Percentiles rank a stretch among this genome's conserved stretches.
phyloP scores from a whole-genome alignment of 2,113 vertebrate genomes.

The Dunckerocampus dactyliophorus region DNA sequence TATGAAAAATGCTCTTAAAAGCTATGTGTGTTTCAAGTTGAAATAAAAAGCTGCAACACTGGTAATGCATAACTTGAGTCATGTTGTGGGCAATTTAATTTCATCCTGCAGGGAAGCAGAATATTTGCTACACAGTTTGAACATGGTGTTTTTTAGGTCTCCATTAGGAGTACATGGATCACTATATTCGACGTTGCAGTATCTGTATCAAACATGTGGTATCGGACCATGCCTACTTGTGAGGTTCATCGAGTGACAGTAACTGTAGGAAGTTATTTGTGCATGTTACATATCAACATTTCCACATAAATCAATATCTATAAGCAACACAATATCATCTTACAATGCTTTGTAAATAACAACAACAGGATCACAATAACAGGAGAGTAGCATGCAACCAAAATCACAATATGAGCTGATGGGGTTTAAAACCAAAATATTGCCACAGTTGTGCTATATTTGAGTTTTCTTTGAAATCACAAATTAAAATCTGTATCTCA shows the following conservation, averaged over 20 bases:
- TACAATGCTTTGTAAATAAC: slow-evolving; percentile 15
- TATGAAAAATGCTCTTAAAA: too few relatives aligned
- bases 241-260: slow-evolving; percentile 6
- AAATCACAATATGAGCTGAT: slow-evolving; percentile 38
- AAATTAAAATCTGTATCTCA: slow-evolving; percentile 36
- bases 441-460: slow-evolving; percentile 25
- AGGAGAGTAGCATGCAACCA: slow-evolving; percentile 25
- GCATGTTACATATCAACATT: slow-evolving; percentile 9
- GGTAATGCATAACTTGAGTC: too few relatives aligned
- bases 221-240: background rate
- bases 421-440: slow-evolving; percentile 44
- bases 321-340: background rate
- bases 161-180: too few relatives aligned
- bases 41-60: too few relatives aligned
- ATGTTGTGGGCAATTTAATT: too few relatives aligned
- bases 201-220: too few relatives aligned
- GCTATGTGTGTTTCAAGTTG: too few relatives aligned
- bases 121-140: too few relatives aligned
- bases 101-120: too few relatives aligned
- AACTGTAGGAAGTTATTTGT: slow-evolving; percentile 4
- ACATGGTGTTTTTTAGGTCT: too few relatives aligned
- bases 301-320: background rate
- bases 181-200: too few relatives aligned
- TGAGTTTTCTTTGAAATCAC: slow-evolving; percentile 21
- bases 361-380: slow-evolving; percentile 29